A percentile compares a stretch with the other conserved stretches of the same genome.
phyloP scores from a whole-genome alignment of 2,797 vertebrate genomes.

The Schizothorax lantsangensis region DNA sequence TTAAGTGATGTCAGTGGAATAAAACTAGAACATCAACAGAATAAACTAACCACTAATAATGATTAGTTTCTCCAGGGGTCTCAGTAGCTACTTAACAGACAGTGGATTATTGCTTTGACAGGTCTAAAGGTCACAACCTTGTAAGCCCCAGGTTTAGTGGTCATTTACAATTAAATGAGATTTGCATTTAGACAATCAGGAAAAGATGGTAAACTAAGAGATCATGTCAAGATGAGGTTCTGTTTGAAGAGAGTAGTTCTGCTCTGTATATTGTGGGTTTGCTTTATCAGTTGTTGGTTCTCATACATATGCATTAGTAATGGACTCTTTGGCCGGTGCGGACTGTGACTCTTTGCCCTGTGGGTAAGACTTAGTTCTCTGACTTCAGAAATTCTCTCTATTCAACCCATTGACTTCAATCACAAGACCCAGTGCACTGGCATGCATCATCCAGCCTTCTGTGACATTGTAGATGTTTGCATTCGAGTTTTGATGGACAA shows the following conservation, averaged over 20 bases:
- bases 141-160: constrained; percentile 19
- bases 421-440: constrained; percentile 35
- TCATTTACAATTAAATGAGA: constrained; percentile 39
- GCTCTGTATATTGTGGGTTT: constrained; percentile 10
- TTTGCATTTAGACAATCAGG: constrained; percentile 20
- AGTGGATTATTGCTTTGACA: not conserved
- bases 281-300: constrained; percentile 31
- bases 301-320: constrained; percentile 40
- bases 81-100: constrained; percentile 2
- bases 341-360: constrained; percentile 9
- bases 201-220: constrained; percentile 21
- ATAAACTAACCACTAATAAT: not conserved
- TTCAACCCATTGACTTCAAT: constrained; percentile 45
- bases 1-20: not conserved
- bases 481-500: constrained; percentile 1
- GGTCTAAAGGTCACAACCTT: constrained; percentile 22
- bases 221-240: not conserved
- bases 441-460: constrained; percentile 32
- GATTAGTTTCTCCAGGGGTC: not conserved
- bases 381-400: constrained; percentile 48
- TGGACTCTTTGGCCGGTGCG: constrained; percentile 3
- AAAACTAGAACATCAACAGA: not conserved
- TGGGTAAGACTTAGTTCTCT: constrained; percentile 20
- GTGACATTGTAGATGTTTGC: not conserved
- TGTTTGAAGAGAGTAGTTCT: constrained; percentile 5